phyloP scores from a whole-genome alignment of 2,113 vertebrate genomes.

The Myxocyprinus asiaticus region DNA sequence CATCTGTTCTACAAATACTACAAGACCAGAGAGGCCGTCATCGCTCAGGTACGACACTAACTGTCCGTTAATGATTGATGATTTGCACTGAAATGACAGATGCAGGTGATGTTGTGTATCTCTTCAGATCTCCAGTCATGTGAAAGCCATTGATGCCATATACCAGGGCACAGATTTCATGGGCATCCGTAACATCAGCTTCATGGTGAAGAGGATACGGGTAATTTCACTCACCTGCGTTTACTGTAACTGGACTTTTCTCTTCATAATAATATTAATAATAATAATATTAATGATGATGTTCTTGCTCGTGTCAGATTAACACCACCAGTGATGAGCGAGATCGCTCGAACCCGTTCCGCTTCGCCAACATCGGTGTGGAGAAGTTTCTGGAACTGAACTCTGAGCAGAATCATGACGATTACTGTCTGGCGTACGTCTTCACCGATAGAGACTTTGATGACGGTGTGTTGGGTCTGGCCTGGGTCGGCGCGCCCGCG shows the following conservation, averaged over 20 bases:
- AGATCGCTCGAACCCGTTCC: slow-evolving; percentile 92
- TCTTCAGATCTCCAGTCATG: slow-evolving; percentile 93
- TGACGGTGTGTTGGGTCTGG: slow-evolving; percentile 94
- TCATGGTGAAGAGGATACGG: slow-evolving; percentile 98
- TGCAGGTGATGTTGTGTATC: not conserved
- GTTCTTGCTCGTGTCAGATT: slow-evolving; percentile 75
- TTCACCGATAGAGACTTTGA: slow-evolving; percentile 99
- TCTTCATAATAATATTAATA: not conserved
- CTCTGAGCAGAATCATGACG: slow-evolving; percentile 97
- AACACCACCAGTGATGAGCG: slow-evolving; percentile 90
- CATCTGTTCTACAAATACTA: slow-evolving; percentile 95
- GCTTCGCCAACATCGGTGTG: slow-evolving; percentile 97
- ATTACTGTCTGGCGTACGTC: slow-evolving; percentile 97
- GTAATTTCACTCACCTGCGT: slow-evolving; percentile 58
- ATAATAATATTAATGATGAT: not conserved
- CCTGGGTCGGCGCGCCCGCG: slow-evolving; percentile 97
- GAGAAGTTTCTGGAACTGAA: slow-evolving; percentile 98
- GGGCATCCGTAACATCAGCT: slow-evolving; percentile 97
- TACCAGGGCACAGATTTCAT: slow-evolving; percentile 98
- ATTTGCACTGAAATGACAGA: too few species aligned
- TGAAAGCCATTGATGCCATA: slow-evolving; percentile 97
- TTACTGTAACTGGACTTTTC: too few species aligned
- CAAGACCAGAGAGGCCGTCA: slow-evolving; percentile 94
- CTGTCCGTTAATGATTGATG: too few species aligned
- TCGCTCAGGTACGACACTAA: slow-evolving; percentile 70